Evolutionary conservation across 1,140 invertebrate genomes (phyloP).

Genomic region (Atta cephalotes): DNA sequence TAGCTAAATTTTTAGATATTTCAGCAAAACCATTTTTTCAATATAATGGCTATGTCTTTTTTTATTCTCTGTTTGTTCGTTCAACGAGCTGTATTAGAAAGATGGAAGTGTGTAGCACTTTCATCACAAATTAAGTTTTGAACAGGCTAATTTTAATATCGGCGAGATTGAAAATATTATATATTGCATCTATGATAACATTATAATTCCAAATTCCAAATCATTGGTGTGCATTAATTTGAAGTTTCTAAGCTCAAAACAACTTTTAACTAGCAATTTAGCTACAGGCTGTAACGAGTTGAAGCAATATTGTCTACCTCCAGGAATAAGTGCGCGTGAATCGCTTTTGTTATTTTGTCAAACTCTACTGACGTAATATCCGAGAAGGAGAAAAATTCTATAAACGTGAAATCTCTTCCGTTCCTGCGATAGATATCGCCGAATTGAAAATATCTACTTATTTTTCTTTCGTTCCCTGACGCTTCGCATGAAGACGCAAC

Average conservation of each 20-base stretch:
- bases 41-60: no score
- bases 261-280: not conserved
- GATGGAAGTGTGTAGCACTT: no score
- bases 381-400: not conserved
- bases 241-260: not conserved
- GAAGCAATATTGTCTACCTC: not conserved
- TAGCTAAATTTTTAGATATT: no score
- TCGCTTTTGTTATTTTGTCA: constrained; percentile 18
- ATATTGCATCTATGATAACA: not conserved
- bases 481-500: constrained; percentile 9
- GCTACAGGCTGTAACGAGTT: not conserved
- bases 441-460: constrained; percentile 46
- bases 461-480: not conserved
- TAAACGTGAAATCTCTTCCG: constrained; percentile 19
- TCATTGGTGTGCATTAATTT: not conserved
- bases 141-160: not conserved
- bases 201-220: not conserved
- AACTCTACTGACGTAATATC: not conserved
- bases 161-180: not conserved
- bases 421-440: constrained; percentile 28
- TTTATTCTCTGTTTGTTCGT: no score
- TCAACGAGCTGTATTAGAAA: no score
- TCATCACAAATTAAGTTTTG: no score
- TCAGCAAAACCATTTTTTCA: no score
- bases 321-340: not conserved